Evolutionary conservation across 2,113 vertebrate genomes (phyloP).

Genomic region (Cricetomys ansorgei): DNA sequence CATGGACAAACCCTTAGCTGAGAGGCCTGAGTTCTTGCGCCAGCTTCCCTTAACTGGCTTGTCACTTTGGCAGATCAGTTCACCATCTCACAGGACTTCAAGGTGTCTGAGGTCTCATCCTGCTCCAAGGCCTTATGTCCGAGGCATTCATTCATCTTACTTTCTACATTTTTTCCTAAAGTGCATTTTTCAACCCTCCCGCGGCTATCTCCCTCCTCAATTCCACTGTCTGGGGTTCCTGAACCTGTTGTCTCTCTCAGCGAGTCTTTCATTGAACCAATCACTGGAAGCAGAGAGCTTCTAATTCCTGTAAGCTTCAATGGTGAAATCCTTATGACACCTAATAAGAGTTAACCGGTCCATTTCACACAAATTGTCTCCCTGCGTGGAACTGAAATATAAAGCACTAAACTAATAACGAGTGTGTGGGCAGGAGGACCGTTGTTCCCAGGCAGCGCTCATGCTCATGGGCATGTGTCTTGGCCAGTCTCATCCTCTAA

Average conservation of each 20-base stretch:
- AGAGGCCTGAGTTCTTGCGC: not conserved
- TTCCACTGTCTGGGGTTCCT: not conserved
- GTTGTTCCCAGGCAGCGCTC: not conserved
- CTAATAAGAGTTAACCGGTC: conserved; percentile 70
- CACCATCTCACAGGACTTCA: not conserved
- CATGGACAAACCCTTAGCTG: not conserved
- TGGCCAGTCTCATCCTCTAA: not conserved
- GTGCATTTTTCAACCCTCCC: not conserved
- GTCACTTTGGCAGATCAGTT: not conserved
- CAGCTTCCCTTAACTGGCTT: rapidly evolving
- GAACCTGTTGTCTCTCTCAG: not conserved
- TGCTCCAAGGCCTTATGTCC: not conserved
- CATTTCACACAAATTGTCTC: conserved; percentile 69
- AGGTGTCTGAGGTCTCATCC: not conserved
- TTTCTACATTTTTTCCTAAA: not conserved
- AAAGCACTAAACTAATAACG: conserved; percentile 36
- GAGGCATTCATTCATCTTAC: not conserved
- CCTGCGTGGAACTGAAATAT: conserved; percentile 8
- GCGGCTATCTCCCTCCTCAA: not conserved
- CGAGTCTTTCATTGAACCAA: conserved; percentile 19
- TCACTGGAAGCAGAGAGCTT: conserved; percentile 41
- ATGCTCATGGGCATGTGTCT: not conserved
- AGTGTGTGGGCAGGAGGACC: not conserved
- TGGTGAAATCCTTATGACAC: conserved; percentile 69
- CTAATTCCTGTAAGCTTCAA: conserved; percentile 50